A percentile compares a stretch with the other conserved stretches of the same genome.
Evolutionary conservation across 2,113 vertebrate genomes (phyloP).

Genomic region (Rhynchomys soricoides): DNA sequence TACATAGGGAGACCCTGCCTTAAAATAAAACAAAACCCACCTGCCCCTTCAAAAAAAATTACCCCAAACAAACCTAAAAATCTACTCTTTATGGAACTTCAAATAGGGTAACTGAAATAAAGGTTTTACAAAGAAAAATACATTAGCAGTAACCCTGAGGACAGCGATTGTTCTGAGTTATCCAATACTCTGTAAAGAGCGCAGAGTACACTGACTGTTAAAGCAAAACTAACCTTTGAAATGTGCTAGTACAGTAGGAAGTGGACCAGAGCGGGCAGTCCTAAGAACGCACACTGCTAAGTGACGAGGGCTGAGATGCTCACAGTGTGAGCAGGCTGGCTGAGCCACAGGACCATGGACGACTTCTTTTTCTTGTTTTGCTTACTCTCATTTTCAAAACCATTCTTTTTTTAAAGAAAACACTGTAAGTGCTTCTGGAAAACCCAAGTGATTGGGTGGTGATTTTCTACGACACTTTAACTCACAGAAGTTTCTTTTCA

Average conservation of each 20-base stretch:
- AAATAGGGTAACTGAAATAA: neutral
- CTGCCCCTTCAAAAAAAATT: too few relatives aligned
- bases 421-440: conserved; percentile 2
- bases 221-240: neutral
- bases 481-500: conserved; percentile 92
- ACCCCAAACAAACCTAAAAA: neutral
- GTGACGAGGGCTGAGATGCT: neutral
- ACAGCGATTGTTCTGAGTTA: conserved; percentile 36
- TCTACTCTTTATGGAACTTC: neutral
- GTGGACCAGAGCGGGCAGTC: neutral
- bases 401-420: conserved; percentile 34
- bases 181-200: conserved; percentile 37
- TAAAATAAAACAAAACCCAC: neutral
- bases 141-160: neutral
- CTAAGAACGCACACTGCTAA: neutral
- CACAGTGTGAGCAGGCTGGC: conserved; percentile 5
- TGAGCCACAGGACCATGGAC: neutral
- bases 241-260: neutral
- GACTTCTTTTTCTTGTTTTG: neutral
- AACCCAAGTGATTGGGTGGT: neutral
- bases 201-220: neutral
- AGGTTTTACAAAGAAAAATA: conserved; percentile 56
- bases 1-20: neutral
- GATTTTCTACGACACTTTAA: conserved; percentile 65
- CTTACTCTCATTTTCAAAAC: conserved; percentile 48